phyloP scores from a whole-genome alignment of 2,113 vertebrate species.

The Percina caprodes region DNA sequence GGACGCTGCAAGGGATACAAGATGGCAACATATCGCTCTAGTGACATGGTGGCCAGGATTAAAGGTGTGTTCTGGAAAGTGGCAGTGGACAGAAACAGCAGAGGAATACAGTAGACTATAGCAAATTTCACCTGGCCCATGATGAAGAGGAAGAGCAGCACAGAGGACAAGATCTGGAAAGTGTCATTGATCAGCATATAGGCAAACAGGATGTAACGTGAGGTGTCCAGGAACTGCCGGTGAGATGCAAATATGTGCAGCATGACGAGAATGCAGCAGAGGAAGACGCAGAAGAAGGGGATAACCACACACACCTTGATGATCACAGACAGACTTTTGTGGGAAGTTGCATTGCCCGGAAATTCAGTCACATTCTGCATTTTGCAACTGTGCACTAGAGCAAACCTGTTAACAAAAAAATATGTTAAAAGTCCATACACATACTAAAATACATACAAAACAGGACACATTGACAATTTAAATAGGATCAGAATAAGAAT shows the following conservation, averaged over 20 bases:
- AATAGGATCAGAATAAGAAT: not conserved
- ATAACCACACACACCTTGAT: constrained; percentile 81
- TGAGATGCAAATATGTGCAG: constrained; percentile 80
- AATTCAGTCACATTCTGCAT: constrained; percentile 80
- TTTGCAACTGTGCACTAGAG: constrained; percentile 17
- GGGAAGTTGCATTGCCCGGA: constrained; percentile 62
- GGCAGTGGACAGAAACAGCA: constrained; percentile 75
- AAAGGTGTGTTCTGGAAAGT: constrained; percentile 81
- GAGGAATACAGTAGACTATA: constrained; percentile 61
- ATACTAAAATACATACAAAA: not conserved
- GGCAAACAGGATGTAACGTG: constrained; percentile 83
- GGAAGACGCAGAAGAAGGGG: constrained; percentile 78
- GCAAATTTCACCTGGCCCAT: constrained; percentile 70
- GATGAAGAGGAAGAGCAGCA: constrained; percentile 79
- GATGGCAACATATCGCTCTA: constrained; percentile 85
- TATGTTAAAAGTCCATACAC: not conserved
- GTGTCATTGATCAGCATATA: constrained; percentile 85
- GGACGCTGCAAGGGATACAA: constrained; percentile 78
- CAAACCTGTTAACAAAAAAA: constrained; percentile 25
- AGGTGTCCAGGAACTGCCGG: constrained; percentile 78
- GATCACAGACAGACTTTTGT: constrained; percentile 64
- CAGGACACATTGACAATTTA: not conserved
- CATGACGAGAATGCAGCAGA: constrained; percentile 77
- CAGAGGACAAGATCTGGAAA: constrained; percentile 77
- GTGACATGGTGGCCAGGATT: constrained; percentile 83